phyloP scores from a whole-genome alignment of 1,140 invertebrate genomes.

The Trichonephila clavata region DNA sequence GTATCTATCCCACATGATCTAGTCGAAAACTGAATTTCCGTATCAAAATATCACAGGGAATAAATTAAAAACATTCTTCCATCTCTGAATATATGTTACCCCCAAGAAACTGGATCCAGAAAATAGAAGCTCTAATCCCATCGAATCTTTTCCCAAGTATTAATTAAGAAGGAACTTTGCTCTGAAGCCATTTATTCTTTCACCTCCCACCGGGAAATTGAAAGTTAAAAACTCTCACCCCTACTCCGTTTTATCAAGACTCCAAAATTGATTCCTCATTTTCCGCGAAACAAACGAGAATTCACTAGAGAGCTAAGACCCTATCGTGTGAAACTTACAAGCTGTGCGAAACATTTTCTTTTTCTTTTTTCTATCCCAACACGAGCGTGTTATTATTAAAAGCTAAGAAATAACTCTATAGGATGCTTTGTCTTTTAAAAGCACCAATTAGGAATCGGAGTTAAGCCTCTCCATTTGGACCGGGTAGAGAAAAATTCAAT shows the following conservation, averaged over 20 bases:
- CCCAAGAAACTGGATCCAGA: not conserved
- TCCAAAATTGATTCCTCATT: slow-evolving; percentile 3
- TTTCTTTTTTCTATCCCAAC: not conserved
- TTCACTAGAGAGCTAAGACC: not conserved
- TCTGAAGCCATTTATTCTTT: slow-evolving; percentile 11
- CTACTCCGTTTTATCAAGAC: not conserved
- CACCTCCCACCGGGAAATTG: not conserved
- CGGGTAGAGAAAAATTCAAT: not conserved
- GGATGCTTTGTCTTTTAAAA: slow-evolving; percentile 6
- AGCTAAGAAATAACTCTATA: not conserved
- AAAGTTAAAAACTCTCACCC: not conserved
- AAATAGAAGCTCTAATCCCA: not conserved
- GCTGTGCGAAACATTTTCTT: not conserved
- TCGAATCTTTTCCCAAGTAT: slow-evolving; percentile 5
- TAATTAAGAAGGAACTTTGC: not conserved
- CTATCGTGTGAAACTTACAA: not conserved
- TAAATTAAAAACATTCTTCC: not conserved
- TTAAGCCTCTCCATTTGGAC: not conserved
- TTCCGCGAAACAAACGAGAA: not conserved
- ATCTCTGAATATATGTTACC: not conserved
- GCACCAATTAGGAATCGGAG: not conserved
- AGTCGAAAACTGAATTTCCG: not conserved
- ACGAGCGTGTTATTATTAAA: not conserved
- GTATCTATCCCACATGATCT: not conserved
- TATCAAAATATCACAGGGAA: not conserved